phyloP scores from a whole-genome alignment of 2,113 vertebrate species.

The Microcebus lehilahytsara region DNA sequence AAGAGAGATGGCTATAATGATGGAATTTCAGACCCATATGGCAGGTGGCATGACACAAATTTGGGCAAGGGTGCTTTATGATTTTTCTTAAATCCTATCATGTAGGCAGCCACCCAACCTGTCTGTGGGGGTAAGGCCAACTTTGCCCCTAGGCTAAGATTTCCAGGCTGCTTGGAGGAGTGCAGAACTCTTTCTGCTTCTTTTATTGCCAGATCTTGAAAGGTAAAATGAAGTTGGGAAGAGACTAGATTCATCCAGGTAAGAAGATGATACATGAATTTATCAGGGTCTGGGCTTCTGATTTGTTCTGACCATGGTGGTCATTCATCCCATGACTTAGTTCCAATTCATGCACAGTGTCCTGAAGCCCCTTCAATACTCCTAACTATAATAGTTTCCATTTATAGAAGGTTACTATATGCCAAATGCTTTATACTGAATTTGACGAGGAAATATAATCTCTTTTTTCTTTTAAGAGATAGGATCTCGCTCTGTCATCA shows the following conservation, averaged over 20 bases:
- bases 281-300: background rate
- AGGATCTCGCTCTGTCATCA: too few relatives aligned
- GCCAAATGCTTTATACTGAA: background rate
- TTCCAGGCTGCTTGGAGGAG: background rate
- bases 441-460: conserved; percentile 45
- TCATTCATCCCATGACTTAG: conserved; percentile 28
- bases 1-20: background rate
- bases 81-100: conserved; percentile 32
- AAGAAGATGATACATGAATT: background rate
- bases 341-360: background rate
- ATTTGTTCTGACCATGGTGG: background rate
- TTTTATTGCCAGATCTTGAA: conserved; percentile 23
- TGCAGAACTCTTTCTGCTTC: conserved; percentile 1
- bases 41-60: background rate
- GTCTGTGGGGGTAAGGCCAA: background rate
- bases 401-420: background rate
- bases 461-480: background rate
- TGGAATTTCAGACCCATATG: background rate
- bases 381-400: background rate
- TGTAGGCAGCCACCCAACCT: background rate
- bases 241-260: background rate
- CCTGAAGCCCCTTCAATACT: background rate
- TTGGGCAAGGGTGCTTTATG: background rate
- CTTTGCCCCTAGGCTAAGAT: background rate
- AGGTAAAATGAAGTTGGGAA: conserved; percentile 14